Base-by-base conservation (phyloP, 2,888 invertebrate genomes). In the Torymus auratus region DNA sequence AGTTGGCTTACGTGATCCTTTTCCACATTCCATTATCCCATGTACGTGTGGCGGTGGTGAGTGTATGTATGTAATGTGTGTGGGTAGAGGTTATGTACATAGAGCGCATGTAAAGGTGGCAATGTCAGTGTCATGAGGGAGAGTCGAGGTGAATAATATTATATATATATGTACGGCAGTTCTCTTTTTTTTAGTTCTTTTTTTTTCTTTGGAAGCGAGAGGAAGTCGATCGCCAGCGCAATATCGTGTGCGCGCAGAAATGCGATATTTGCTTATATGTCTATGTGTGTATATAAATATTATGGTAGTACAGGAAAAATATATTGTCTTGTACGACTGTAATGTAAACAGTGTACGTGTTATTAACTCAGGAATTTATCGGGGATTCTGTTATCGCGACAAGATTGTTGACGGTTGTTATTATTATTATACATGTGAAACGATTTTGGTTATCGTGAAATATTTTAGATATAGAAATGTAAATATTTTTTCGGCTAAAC, bases 51-150 rank as follows among this genome's bases (percentile, higher is more conserved):
- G 56, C 41, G 5, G 7, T 41, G 41, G 41, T 10, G 41, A 41
- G 41, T 41, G 7, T 58, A 15, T 17, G 23, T 53, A 14, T 72
- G 17, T 41, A 2, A 2, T 23, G 53, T 14, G 41, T 14, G 53
- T 50, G 28, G 20, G 52, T 69, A 14, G 41, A 41, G 41, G 41
- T 7, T 41, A 41, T 41, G 5, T 41, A 41, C 41, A 41, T 41
- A 41, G 5, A 41, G 41, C 41, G 41, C 41, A 41, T 41, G 62
- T 23, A 20, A 61, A 20, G 23, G 52, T n/a, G 41, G 23, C 56
- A 73, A 79, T 75, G 70, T 74, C 80, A 80, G 69, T 75, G 75
- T 70, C 70, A 75, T 70, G 64, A 78, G 20, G 13, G 62, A 10
- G 65, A 58, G 70, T 71, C 28, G n/a, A 75, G 55, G 74, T 80